Conservation (phyloP, 2,113 vertebrate genomes). For the Odobenus rosmarus region DNA sequence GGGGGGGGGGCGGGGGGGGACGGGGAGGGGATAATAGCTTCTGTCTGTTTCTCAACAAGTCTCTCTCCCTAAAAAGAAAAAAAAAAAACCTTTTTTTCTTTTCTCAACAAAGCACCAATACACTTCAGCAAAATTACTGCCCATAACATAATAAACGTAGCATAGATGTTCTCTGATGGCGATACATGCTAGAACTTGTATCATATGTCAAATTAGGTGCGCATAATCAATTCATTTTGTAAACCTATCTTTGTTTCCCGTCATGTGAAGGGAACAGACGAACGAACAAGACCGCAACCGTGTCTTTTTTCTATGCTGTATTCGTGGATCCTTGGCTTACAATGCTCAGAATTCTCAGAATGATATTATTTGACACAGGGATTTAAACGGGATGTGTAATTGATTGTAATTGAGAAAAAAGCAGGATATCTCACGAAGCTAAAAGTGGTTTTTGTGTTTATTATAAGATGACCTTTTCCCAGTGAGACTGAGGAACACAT, state of each 20-base stretch:
- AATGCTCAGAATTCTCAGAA: neutral
- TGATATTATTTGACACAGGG: neutral
- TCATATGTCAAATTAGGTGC: too few species aligned
- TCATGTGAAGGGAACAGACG: neutral
- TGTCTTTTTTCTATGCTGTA: neutral
- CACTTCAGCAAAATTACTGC: neutral
- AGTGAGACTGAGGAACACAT: neutral
- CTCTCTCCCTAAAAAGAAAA: neutral
- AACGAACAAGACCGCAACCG: neutral
- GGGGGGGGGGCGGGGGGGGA: too few species aligned
- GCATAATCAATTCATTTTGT: neutral
- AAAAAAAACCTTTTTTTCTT: neutral
- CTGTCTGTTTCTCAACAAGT: neutral
- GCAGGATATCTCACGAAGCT: neutral
- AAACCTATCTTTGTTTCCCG: neutral
- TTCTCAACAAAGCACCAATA: neutral
- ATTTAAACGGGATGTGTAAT: neutral
- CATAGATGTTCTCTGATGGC: neutral
- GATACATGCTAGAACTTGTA: neutral
- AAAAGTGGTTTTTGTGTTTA: neutral
- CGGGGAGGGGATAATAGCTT: neutral
- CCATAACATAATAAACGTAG: neutral
- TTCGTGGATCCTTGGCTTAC: neutral
- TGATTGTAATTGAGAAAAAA: constrained; percentile 3
- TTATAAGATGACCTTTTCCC: neutral